Percentiles rank a stretch among this genome's conserved stretches.
These are phyloP conservation scores for Dreissena polymorpha DNA, from an alignment of 1,140 invertebrate species.

Conservation along the genomic window DNA sequence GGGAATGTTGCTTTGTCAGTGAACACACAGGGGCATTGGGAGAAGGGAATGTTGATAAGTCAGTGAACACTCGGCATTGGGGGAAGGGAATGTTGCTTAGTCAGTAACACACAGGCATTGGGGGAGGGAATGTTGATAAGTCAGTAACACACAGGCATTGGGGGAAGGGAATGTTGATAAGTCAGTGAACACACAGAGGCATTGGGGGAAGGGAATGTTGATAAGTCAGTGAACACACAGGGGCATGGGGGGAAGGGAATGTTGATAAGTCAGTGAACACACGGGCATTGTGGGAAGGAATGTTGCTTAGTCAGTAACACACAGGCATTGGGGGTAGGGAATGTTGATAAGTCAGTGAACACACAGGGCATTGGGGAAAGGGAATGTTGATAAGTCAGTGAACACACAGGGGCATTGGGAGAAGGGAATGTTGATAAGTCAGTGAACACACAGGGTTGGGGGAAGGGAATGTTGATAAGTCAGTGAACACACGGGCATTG, in stretches of 20 bases:
- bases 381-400: constrained; percentile 79
- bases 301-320: constrained; percentile 79
- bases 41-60: constrained; percentile 76
- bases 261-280: constrained; percentile 79
- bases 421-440: constrained; percentile 77
- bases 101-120: constrained; percentile 74
- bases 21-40: background rate
- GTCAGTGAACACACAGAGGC: constrained; percentile 78
- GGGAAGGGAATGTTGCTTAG: constrained; percentile 65
- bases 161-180: too few relatives aligned
- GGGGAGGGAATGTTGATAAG: constrained; percentile 65
- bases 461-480: constrained; percentile 76
- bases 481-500: constrained; percentile 59
- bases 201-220: too few relatives aligned
- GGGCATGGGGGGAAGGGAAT: too few relatives aligned
- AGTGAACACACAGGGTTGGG: constrained; percentile 57
- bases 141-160: constrained; percentile 74
- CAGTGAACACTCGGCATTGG: constrained; percentile 59
- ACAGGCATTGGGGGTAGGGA: too few relatives aligned
- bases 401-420: background rate
- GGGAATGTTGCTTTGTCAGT: constrained; percentile 79
- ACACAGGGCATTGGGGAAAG: too few relatives aligned
- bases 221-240: constrained; percentile 79
- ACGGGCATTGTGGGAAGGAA: too few relatives aligned
- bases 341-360: constrained; percentile 79